Evolutionary conservation across 2,797 vertebrate genomes (phyloP).

Genomic region (Diplodus sargus): DNA sequence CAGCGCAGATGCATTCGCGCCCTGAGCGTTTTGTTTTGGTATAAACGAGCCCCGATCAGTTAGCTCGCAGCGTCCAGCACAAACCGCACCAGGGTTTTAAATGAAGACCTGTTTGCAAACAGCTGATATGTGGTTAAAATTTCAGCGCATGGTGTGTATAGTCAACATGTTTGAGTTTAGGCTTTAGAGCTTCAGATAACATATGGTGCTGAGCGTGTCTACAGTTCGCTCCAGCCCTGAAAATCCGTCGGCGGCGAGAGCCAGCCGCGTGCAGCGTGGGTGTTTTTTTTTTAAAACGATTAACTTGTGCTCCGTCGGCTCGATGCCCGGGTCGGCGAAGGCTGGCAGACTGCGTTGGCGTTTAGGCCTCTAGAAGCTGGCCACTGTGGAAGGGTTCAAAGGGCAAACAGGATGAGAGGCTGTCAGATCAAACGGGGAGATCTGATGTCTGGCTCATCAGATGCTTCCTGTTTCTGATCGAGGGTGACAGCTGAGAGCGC

Average conservation of each 20-base stretch:
- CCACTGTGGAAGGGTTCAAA: conserved; percentile 55
- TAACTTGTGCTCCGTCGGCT: conserved; percentile 43
- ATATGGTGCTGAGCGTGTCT: conserved; percentile 28
- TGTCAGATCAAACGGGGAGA: conserved; percentile 61
- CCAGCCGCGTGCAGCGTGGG: conserved; percentile 22
- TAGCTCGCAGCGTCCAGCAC: conserved; percentile 54
- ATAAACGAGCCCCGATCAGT: conserved; percentile 71
- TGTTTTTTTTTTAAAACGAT: conserved; percentile 54
- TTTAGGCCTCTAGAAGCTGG: conserved; percentile 49
- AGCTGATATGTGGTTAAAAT: conserved; percentile 72
- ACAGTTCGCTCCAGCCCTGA: neutral
- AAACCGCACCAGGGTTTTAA: conserved; percentile 59
- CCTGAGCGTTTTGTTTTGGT: conserved; percentile 67
- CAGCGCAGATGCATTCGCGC: conserved; percentile 49
- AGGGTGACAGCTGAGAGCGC: conserved; percentile 66
- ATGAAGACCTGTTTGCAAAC: conserved; percentile 77
- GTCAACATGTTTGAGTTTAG: conserved; percentile 73
- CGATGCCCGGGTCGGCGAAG: conserved; percentile 22
- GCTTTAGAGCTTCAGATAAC: conserved; percentile 54
- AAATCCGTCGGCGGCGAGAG: conserved; percentile 15
- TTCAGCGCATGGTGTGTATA: conserved; percentile 60
- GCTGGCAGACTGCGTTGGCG: conserved; percentile 29
- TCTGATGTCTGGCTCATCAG: conserved; percentile 71
- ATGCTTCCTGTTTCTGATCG: conserved; percentile 75
- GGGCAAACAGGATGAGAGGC: conserved; percentile 60